Evolutionary conservation across 2,797 vertebrate species (phyloP).

Genomic region (Epinephelus coioides): DNA sequence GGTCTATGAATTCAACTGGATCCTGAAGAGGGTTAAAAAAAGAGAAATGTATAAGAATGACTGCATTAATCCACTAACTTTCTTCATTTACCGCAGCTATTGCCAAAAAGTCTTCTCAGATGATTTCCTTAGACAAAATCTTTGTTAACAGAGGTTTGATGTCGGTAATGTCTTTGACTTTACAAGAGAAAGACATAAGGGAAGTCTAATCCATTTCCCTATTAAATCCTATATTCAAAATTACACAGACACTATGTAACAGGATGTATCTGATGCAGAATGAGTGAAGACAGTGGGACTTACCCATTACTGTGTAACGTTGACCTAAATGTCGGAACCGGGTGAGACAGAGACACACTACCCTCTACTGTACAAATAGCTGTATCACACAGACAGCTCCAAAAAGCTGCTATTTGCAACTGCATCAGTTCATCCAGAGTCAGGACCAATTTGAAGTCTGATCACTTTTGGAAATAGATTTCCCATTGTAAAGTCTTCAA

Average conservation of each 20-base stretch:
- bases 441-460: background rate
- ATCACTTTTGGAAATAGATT: background rate
- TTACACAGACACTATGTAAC: background rate
- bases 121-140: background rate
- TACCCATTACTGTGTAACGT: background rate
- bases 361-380: constrained; percentile 60
- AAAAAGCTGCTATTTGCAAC: background rate
- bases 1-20: background rate
- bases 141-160: background rate
- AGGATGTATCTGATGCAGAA: constrained; percentile 3
- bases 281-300: background rate
- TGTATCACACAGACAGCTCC: constrained; percentile 33
- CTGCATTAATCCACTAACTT: background rate
- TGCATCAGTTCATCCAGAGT: background rate
- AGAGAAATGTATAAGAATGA: background rate
- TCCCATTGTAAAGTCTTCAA: background rate
- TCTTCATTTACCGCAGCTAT: background rate
- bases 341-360: constrained; percentile 26
- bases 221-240: background rate
- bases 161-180: background rate
- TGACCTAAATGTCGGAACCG: background rate
- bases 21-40: background rate
- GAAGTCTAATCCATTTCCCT: background rate
- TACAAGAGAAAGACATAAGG: background rate
- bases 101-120: background rate